Conservation (phyloP, 2,888 invertebrate genomes). For the Chymomyza amoena region DNA sequence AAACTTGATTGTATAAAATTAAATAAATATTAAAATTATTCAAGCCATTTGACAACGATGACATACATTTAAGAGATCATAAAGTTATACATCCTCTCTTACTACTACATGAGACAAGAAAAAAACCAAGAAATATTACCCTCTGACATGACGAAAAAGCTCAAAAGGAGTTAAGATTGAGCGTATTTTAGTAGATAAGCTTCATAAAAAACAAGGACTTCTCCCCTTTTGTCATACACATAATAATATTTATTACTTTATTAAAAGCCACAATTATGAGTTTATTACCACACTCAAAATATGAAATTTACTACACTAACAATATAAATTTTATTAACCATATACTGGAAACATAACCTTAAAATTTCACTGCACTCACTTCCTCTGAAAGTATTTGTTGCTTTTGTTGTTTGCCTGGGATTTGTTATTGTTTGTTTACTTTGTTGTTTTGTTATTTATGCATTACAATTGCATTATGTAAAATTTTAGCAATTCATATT, state of each 20-base stretch:
- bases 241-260: background rate
- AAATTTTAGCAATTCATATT: constrained; percentile 28
- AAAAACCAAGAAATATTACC: no score
- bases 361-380: background rate
- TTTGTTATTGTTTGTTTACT: constrained; percentile 23
- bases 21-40: no score
- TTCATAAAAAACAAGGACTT: no score
- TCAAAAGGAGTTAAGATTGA: no score
- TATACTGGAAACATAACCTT: background rate
- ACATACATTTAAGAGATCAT: no score
- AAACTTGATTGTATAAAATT: no score
- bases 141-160: no score
- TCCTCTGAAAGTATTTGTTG: background rate
- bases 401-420: constrained; percentile 15
- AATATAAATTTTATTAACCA: background rate
- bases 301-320: background rate
- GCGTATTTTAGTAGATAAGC: no score
- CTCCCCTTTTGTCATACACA: no score
- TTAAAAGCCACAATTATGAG: background rate
- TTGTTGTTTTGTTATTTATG: constrained; percentile 16
- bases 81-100: no score
- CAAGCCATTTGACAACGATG: no score
- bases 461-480: constrained; percentile 37
- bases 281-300: background rate
- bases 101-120: no score